These are phyloP conservation scores for Carassius carassius DNA, from an alignment of 2,113 vertebrate genomes.

Conservation along the genomic window DNA sequence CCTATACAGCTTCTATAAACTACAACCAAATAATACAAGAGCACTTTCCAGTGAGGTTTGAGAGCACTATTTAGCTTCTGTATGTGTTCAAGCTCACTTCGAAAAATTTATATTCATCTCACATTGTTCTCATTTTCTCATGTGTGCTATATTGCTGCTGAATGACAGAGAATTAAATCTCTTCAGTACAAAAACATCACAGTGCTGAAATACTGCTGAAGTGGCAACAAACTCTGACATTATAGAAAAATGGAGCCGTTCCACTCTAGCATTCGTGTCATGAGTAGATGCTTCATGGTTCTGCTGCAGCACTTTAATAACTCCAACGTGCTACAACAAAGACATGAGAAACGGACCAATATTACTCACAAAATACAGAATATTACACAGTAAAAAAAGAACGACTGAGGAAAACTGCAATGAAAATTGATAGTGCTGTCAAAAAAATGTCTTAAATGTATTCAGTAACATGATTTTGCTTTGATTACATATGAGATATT, in stretches of 20 bases:
- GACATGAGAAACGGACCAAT: slow-evolving; percentile 57
- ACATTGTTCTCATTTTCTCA: neutral
- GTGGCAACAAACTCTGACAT: neutral
- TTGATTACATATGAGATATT: neutral
- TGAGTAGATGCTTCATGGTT: slow-evolving; percentile 55
- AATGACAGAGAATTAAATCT: neutral
- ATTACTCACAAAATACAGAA: slow-evolving; percentile 13
- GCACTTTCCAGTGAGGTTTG: neutral
- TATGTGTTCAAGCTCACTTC: neutral
- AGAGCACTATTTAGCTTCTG: neutral
- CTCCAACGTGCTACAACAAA: slow-evolving; percentile 60
- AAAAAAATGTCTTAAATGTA: neutral
- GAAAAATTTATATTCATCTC: neutral
- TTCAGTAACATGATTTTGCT: neutral
- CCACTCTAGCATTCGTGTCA: slow-evolving; percentile 53
- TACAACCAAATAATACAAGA: neutral
- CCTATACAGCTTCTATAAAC: neutral
- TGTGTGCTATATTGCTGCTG: neutral
- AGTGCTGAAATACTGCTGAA: neutral
- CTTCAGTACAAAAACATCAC: neutral
- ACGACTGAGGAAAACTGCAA: neutral
- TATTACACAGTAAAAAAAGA: neutral
- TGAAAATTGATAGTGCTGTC: neutral
- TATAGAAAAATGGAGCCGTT: slow-evolving; percentile 20
- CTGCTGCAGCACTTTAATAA: slow-evolving; percentile 62